phyloP scores from a whole-genome alignment of 2,113 vertebrate genomes.

The Trichomycterus rosablanca region DNA sequence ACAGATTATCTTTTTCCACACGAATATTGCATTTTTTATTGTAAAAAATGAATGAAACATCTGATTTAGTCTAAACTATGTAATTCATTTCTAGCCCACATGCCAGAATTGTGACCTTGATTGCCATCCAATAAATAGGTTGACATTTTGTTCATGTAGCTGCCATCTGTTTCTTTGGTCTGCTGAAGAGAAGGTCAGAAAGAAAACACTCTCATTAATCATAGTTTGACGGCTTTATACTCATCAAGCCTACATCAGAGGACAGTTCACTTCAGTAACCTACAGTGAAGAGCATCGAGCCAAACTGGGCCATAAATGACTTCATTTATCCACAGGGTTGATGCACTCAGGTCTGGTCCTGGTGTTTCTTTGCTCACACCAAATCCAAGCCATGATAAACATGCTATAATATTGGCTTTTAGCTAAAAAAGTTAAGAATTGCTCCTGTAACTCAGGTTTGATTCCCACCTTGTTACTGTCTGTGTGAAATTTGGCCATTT shows the following conservation, averaged over 20 bases:
- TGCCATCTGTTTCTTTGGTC: slow-evolving; percentile 26
- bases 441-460: too few species aligned
- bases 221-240: not conserved
- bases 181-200: slow-evolving; percentile 21
- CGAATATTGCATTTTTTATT: too few species aligned
- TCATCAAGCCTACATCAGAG: slow-evolving; percentile 2
- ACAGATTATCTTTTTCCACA: too few species aligned
- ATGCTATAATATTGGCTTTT: too few species aligned
- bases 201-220: slow-evolving; percentile 26
- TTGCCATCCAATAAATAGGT: slow-evolving; percentile 14
- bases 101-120: slow-evolving; percentile 17
- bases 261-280: not conserved
- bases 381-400: too few species aligned
- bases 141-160: slow-evolving; percentile 22
- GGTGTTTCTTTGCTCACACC: too few species aligned
- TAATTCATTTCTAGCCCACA: slow-evolving; percentile 10
- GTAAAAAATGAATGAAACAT: too few species aligned
- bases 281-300: not conserved
- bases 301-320: not conserved
- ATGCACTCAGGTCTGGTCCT: too few species aligned
- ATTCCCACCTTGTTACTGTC: too few species aligned
- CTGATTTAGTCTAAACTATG: too few species aligned
- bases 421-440: too few species aligned
- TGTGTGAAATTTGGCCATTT: too few species aligned
- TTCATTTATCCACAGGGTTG: not conserved